Conservation (phyloP, 2,113 vertebrate species). For the Seriola dumerili region DNA sequence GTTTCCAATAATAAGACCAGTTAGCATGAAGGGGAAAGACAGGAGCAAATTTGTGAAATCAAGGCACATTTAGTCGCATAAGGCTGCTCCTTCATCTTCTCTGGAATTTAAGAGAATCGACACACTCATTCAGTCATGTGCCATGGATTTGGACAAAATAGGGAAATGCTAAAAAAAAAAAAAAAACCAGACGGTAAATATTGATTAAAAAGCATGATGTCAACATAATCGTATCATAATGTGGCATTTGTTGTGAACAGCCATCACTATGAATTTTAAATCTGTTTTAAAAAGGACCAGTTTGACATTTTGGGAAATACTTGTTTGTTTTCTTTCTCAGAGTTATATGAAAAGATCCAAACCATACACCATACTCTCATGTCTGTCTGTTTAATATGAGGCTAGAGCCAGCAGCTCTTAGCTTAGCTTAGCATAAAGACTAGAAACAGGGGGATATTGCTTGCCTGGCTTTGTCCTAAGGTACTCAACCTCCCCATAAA, state of each 20-base stretch:
- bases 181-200: background rate
- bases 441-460: background rate
- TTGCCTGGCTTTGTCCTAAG: background rate
- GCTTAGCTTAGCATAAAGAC: constrained; percentile 22
- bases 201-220: constrained; percentile 8
- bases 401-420: constrained; percentile 11
- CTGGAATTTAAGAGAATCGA: constrained; percentile 31
- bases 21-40: constrained; percentile 13
- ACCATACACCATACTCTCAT: background rate
- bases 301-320: constrained; percentile 35
- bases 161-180: constrained; percentile 4
- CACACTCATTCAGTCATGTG: constrained; percentile 2
- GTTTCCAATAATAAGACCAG: constrained; percentile 23
- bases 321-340: background rate
- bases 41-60: constrained; percentile 77
- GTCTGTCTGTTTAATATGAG: background rate
- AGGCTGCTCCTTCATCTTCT: constrained; percentile 84
- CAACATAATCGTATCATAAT: background rate
- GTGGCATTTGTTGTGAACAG: background rate
- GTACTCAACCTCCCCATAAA: background rate
- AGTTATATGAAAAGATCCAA: background rate
- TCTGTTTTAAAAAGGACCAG: background rate
- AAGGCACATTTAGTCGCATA: constrained; percentile 92
- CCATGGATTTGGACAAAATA: constrained; percentile 8
- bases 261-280: background rate